phyloP scores from a whole-genome alignment of 2,113 vertebrate genomes.

The Willisornis vidua region DNA sequence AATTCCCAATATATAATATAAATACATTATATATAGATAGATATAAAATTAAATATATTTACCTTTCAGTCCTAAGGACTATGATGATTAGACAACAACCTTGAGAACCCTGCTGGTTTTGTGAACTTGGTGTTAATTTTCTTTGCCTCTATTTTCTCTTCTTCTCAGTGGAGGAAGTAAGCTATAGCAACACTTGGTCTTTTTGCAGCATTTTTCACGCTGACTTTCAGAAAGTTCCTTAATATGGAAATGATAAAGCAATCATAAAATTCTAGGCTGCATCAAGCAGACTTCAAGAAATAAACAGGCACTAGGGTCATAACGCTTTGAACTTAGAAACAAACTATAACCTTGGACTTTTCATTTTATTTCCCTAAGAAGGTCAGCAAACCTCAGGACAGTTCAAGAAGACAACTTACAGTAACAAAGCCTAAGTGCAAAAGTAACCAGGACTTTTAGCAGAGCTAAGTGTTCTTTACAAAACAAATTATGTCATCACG shows the following conservation, averaged over 20 bases:
- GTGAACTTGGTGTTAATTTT: neutral
- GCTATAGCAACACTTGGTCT: neutral
- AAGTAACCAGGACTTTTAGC: neutral
- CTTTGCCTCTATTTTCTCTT: neutral
- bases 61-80: neutral
- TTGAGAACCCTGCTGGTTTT: neutral
- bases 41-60: neutral
- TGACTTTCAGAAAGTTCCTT: neutral
- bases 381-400: neutral
- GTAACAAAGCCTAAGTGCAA: neutral
- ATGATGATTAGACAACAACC: neutral
- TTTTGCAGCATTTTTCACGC: neutral
- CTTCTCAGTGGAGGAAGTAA: neutral
- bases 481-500: neutral
- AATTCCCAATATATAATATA: neutral
- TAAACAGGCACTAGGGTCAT: neutral
- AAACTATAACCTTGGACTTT: neutral
- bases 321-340: neutral
- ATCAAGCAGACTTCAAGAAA: slow-evolving; percentile 6
- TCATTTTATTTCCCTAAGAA: neutral
- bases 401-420: neutral
- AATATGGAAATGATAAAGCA: neutral
- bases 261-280: neutral
- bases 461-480: neutral
- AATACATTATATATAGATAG: neutral